Conservation (phyloP, 2,113 vertebrate genomes). For the Phasianus colchicus region DNA sequence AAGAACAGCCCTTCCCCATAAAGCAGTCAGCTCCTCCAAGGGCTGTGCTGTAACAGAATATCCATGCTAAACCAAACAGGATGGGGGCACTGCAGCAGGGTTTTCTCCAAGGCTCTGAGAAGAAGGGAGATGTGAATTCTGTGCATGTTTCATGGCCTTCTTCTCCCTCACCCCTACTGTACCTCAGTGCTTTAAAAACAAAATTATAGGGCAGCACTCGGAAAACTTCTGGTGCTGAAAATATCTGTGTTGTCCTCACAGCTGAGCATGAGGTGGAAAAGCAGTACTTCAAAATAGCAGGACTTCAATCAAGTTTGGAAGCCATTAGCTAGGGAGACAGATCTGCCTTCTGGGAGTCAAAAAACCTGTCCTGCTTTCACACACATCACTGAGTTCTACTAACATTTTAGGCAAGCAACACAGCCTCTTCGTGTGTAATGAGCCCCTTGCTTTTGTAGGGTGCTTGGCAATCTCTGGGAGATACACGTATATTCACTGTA, state of each 20-base stretch:
- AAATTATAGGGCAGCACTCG: neutral
- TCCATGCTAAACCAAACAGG: conserved; percentile 29
- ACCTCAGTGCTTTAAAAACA: neutral
- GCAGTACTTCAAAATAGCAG: neutral
- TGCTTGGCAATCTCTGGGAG: neutral
- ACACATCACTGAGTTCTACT: neutral
- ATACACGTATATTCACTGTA: rapidly evolving
- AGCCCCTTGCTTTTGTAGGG: neutral
- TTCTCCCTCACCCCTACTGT: neutral
- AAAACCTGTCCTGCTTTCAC: neutral
- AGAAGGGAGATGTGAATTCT: conserved; percentile 12
- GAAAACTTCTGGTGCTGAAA: neutral
- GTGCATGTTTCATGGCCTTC: neutral
- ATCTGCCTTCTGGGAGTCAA: neutral
- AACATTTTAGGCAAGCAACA: neutral
- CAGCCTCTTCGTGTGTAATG: neutral
- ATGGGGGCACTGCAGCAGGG: conserved; percentile 44
- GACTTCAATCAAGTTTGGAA: neutral
- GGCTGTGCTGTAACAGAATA: neutral
- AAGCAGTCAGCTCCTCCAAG: conserved; percentile 8
- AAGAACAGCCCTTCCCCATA: neutral
- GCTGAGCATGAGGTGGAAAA: neutral
- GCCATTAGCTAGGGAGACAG: neutral
- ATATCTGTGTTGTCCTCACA: neutral
- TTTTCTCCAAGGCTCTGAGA: conserved; percentile 46